phyloP scores from a whole-genome alignment of 2,113 vertebrate species.

The Syngnathus typhle region DNA sequence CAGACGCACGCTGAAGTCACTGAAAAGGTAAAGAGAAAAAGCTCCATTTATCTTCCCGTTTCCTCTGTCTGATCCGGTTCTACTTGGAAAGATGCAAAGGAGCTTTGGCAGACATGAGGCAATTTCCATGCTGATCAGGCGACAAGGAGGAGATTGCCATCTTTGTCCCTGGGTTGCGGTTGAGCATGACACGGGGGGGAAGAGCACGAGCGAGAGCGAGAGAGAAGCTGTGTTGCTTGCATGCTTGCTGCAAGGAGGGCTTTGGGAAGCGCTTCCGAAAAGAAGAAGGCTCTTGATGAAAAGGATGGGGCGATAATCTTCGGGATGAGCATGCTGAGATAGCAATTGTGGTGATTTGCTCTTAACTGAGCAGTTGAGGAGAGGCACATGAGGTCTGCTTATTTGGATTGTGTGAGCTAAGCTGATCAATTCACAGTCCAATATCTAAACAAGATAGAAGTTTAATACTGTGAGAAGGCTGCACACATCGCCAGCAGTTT shows the following conservation, averaged over 20 bases:
- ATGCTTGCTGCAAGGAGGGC: slow-evolving; percentile 52
- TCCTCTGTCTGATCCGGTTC: background rate
- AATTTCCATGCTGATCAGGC: slow-evolving; percentile 58
- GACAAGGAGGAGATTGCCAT: slow-evolving; percentile 52
- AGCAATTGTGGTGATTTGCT: slow-evolving; percentile 24
- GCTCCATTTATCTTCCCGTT: slow-evolving; percentile 24
- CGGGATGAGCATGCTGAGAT: slow-evolving; percentile 51
- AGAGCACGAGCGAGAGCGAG: background rate
- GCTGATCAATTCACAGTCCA: slow-evolving; percentile 22
- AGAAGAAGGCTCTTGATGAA: slow-evolving; percentile 45
- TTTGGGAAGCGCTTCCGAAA: slow-evolving; percentile 13
- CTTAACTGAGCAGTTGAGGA: slow-evolving; percentile 7
- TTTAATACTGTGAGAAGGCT: background rate
- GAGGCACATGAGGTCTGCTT: slow-evolving; percentile 18
- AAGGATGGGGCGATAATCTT: slow-evolving; percentile 58
- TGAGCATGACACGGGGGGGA: slow-evolving; percentile 12
- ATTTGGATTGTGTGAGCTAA: slow-evolving; percentile 6
- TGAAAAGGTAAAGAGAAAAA: slow-evolving; percentile 76
- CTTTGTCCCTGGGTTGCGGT: slow-evolving; percentile 53
- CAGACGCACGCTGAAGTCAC: slow-evolving; percentile 63
- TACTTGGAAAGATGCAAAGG: slow-evolving; percentile 31
- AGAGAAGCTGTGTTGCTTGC: slow-evolving; percentile 29
- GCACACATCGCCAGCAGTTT: slow-evolving; percentile 19
- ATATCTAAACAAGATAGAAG: slow-evolving; percentile 4
- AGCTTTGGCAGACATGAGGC: slow-evolving; percentile 36